Evolutionary conservation across 1,140 invertebrate species (phyloP).

Genomic region (Solenopsis invicta): DNA sequence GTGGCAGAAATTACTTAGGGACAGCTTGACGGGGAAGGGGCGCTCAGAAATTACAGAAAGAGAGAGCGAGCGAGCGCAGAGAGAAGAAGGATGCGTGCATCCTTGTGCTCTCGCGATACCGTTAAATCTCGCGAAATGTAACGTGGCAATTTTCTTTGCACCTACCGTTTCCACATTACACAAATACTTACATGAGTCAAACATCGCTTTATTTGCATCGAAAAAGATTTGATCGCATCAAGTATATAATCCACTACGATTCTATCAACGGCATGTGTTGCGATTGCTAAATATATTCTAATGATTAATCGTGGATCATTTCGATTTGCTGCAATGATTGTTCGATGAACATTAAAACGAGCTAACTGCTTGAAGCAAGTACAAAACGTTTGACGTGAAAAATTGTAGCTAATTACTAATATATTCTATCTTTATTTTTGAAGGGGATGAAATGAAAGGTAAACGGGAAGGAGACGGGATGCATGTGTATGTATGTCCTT

Average conservation of each 20-base stretch:
- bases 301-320: background rate
- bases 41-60: constrained; percentile 47
- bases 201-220: background rate
- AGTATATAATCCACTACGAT: constrained; percentile 8
- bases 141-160: constrained; percentile 6
- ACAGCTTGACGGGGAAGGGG: background rate
- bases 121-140: constrained; percentile 38
- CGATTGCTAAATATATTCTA: background rate
- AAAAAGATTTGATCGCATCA: constrained; percentile 1
- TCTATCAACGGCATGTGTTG: constrained; percentile 1
- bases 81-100: background rate
- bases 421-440: constrained; percentile 22
- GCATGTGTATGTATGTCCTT: constrained; percentile 7
- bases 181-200: constrained; percentile 34
- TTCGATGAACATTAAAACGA: constrained; percentile 17
- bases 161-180: constrained; percentile 1
- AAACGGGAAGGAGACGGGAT: background rate
- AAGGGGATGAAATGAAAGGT: constrained; percentile 33
- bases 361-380: background rate
- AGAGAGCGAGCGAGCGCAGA: constrained; percentile 14
- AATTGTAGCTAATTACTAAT: constrained; percentile 45
- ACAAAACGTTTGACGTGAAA: background rate
- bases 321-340: constrained; percentile 7
- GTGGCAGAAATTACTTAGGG: constrained; percentile 47
- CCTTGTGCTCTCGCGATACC: background rate